Evolutionary conservation across 2,113 vertebrate species (phyloP).

Genomic region (Pungitius pungitius): DNA sequence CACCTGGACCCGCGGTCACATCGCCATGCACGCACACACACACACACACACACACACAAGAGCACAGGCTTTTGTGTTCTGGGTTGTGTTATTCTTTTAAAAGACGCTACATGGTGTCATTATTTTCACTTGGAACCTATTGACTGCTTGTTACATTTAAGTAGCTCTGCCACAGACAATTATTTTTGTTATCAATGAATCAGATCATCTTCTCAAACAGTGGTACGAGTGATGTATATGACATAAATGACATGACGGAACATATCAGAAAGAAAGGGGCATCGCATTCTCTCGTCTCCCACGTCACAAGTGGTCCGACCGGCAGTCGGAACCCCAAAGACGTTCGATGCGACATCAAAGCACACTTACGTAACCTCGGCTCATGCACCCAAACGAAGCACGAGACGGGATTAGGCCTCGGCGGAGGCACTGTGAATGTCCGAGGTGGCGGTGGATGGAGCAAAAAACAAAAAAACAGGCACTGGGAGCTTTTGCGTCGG

Average conservation of each 20-base stretch:
- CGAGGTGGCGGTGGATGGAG: no score
- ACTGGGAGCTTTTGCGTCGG: neutral
- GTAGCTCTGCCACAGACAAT: neutral
- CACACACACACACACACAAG: neutral
- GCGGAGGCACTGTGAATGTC: slow-evolving; percentile 12
- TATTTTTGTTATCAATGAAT: neutral
- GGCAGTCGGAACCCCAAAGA: neutral
- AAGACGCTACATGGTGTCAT: neutral
- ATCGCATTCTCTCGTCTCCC: neutral
- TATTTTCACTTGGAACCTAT: neutral
- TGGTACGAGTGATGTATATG: no score
- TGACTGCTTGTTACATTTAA: neutral
- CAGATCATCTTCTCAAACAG: neutral
- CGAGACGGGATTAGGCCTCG: slow-evolving; percentile 50
- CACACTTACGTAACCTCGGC: slow-evolving; percentile 38
- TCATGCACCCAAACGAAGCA: slow-evolving; percentile 41
- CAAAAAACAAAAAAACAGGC: no score
- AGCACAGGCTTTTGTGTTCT: neutral
- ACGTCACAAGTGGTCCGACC: neutral
- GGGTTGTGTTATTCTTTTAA: neutral
- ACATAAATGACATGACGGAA: neutral
- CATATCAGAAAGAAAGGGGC: neutral
- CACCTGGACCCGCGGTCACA: neutral
- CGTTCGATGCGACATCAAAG: neutral
- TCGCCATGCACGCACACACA: neutral